These are phyloP conservation scores for Potorous gilbertii DNA, from an alignment of 2,797 vertebrate genomes.

Conservation along the genomic window DNA sequence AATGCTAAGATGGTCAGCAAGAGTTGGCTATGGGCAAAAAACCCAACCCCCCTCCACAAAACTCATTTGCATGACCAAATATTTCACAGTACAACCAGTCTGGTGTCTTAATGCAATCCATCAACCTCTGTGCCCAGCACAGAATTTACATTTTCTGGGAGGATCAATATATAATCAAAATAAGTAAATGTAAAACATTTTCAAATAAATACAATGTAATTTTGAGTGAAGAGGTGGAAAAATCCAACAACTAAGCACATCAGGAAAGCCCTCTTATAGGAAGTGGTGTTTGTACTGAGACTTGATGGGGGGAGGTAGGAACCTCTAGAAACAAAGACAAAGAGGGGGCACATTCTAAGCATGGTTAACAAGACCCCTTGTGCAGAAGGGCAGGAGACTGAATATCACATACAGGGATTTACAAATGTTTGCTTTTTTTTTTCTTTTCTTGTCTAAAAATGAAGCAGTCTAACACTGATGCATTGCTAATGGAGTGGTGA, in stretches of 20 bases:
- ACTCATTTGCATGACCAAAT: neutral
- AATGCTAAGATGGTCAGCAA: no score
- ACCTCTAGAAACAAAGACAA: neutral
- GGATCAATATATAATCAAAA: neutral
- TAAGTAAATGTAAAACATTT: neutral
- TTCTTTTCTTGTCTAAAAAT: neutral
- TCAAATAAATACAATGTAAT: neutral
- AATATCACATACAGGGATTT: no score
- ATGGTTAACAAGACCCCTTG: neutral
- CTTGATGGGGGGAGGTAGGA: neutral
- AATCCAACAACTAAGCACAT: neutral
- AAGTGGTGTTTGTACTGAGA: neutral
- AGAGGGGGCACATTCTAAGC: neutral
- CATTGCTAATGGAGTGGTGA: no score
- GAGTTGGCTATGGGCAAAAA: no score
- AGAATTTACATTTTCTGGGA: neutral
- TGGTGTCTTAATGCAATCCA: neutral
- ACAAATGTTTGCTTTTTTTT: no score
- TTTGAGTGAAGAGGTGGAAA: neutral
- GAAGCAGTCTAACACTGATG: neutral
- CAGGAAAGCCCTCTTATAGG: neutral
- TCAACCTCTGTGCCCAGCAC: neutral
- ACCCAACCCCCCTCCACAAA: no score
- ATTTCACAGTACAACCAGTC: neutral
- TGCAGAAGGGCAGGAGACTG: neutral